Evolutionary conservation across 1,140 invertebrate genomes (phyloP).

Genomic region (Rhagoletis pomonella): DNA sequence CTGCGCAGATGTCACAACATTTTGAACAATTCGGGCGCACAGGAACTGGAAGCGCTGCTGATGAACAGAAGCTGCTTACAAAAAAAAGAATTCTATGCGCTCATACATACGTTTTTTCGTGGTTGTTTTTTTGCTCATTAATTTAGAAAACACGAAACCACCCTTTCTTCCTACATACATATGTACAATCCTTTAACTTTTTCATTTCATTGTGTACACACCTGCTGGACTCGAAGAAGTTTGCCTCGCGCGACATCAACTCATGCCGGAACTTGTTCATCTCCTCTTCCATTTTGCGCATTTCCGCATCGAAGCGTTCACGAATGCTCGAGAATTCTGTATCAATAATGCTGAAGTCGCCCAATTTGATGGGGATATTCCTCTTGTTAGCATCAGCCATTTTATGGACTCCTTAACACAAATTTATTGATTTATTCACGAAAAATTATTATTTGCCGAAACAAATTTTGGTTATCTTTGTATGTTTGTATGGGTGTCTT

Average conservation of each 20-base stretch:
- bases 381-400: constrained; percentile 88
- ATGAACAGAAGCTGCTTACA: neutral
- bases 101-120: neutral
- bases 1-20: neutral
- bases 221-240: constrained; percentile 93
- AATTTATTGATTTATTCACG: constrained; percentile 40
- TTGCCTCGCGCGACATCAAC: constrained; percentile 92
- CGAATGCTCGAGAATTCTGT: constrained; percentile 97
- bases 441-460: constrained; percentile 18
- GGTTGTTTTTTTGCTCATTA: neutral
- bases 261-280: constrained; percentile 97
- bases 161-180: neutral
- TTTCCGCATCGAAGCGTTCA: constrained; percentile 95
- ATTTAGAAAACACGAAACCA: neutral
- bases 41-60: neutral
- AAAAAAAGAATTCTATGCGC: neutral
- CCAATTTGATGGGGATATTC: constrained; percentile 94
- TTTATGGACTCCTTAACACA: constrained; percentile 64
- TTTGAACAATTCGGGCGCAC: neutral
- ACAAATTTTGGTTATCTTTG: constrained; percentile 20
- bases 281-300: constrained; percentile 98
- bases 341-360: constrained; percentile 96
- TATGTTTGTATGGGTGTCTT: neutral
- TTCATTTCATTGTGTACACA: constrained; percentile 71
- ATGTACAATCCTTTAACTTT: neutral